Evolutionary conservation across 35 echinoderm and acorn worm genomes (phyloP).

Genomic region (Diadema setosum): DNA sequence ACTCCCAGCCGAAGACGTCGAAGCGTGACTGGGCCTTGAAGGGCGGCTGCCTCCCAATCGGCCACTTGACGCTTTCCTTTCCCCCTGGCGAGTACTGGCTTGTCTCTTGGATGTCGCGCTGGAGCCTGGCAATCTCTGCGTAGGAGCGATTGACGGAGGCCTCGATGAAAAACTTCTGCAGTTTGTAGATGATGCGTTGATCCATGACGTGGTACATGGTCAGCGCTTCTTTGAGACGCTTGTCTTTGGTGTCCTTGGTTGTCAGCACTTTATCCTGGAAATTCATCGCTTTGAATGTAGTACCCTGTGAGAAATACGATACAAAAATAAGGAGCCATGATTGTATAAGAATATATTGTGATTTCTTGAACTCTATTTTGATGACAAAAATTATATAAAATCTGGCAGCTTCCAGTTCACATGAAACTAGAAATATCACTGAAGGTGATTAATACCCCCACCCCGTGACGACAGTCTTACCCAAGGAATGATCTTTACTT

Average conservation of each 20-base stretch:
- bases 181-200: constrained; percentile 76
- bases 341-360: background rate
- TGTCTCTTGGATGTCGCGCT: constrained; percentile 52
- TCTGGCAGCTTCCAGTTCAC: too few relatives aligned
- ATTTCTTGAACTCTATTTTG: too few relatives aligned
- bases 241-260: constrained; percentile 58
- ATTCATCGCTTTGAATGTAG: constrained; percentile 69
- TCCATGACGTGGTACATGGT: constrained; percentile 85
- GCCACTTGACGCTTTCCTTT: constrained; percentile 71
- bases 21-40: constrained; percentile 76
- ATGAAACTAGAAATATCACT: too few relatives aligned
- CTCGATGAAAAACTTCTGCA: constrained; percentile 89
- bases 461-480: too few relatives aligned
- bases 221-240: constrained; percentile 46
- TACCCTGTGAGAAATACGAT: constrained; percentile 44
- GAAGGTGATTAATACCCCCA: too few relatives aligned
- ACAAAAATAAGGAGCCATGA: background rate
- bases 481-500: too few relatives aligned
- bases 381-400: too few relatives aligned
- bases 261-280: constrained; percentile 81
- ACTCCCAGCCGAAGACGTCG: constrained; percentile 93
- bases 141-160: constrained; percentile 70
- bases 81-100: constrained; percentile 72
- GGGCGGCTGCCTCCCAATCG: constrained; percentile 60
- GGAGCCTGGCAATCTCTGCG: constrained; percentile 40